phyloP scores from a whole-genome alignment of 2,113 vertebrate species.

The Cephalopholis sonnerati region DNA sequence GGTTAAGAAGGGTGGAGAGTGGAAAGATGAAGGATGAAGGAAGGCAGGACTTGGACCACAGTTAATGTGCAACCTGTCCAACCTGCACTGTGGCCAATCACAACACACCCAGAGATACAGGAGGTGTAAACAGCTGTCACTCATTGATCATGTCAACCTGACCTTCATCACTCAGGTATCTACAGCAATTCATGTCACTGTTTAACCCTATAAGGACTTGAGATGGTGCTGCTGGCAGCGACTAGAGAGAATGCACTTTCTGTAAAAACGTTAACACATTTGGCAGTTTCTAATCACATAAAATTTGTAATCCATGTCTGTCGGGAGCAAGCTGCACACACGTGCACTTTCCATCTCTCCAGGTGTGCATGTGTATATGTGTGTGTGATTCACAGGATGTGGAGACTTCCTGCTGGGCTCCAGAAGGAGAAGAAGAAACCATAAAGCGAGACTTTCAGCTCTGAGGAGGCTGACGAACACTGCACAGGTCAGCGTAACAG shows the following conservation, averaged over 20 bases:
- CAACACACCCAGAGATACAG: constrained; percentile 29
- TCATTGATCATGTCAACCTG: background rate
- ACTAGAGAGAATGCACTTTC: background rate
- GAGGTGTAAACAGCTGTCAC: background rate
- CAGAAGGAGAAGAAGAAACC: constrained; percentile 32
- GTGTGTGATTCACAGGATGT: constrained; percentile 7
- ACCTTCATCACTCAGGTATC: constrained; percentile 7
- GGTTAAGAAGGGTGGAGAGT: constrained; percentile 25
- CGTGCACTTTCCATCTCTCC: background rate
- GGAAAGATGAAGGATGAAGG: background rate
- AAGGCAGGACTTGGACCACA: background rate
- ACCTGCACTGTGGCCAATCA: constrained; percentile 32
- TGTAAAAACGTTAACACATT: background rate
- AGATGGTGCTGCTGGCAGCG: background rate
- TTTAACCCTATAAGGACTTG: background rate
- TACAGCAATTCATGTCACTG: background rate
- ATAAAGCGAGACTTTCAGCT: constrained; percentile 32
- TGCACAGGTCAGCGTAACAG: constrained; percentile 16
- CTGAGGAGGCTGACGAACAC: background rate
- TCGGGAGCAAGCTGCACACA: background rate
- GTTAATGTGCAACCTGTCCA: constrained; percentile 29
- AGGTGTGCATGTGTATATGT: background rate
- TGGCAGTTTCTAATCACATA: background rate
- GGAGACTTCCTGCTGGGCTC: constrained; percentile 42
- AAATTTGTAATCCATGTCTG: background rate